A percentile compares a stretch with the other conserved stretches of the same genome.
Conservation (phyloP, 2,797 vertebrate genomes). For the Setipinna tenuifilis region DNA sequence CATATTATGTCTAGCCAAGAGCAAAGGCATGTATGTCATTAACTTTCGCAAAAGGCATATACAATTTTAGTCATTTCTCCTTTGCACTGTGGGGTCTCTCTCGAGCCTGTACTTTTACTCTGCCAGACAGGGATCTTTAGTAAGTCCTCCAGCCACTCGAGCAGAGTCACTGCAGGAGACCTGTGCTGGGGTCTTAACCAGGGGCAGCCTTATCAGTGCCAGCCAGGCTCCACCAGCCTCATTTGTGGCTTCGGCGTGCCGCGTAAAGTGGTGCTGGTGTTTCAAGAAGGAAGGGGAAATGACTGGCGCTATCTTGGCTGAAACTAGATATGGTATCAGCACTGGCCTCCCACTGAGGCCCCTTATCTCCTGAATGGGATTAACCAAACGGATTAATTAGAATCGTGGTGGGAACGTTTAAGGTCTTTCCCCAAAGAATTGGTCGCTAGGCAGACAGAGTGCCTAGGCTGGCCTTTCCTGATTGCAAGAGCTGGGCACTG, state of each 20-base stretch:
- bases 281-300: not conserved
- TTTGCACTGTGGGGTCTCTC: not conserved
- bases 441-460: not conserved
- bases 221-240: slow-evolving; percentile 38
- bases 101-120: not conserved
- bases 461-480: not conserved
- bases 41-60: not conserved
- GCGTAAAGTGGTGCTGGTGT: not conserved
- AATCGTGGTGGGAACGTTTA: slow-evolving; percentile 17
- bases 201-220: slow-evolving; percentile 39
- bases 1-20: not conserved
- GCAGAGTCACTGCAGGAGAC: slow-evolving; percentile 44
- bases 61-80: not conserved
- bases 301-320: slow-evolving; percentile 31
- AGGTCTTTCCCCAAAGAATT: not conserved
- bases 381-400: slow-evolving; percentile 34
- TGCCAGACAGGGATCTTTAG: not conserved
- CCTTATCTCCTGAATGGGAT: slow-evolving; percentile 24
- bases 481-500: not conserved
- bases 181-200: not conserved
- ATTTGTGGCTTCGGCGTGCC: slow-evolving; percentile 33
- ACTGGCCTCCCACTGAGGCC: not conserved
- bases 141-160: slow-evolving; percentile 16
- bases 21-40: not conserved
- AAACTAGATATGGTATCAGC: slow-evolving; percentile 35